phyloP scores from a whole-genome alignment of 1,140 invertebrate species.

The Zaprionus taronus region DNA sequence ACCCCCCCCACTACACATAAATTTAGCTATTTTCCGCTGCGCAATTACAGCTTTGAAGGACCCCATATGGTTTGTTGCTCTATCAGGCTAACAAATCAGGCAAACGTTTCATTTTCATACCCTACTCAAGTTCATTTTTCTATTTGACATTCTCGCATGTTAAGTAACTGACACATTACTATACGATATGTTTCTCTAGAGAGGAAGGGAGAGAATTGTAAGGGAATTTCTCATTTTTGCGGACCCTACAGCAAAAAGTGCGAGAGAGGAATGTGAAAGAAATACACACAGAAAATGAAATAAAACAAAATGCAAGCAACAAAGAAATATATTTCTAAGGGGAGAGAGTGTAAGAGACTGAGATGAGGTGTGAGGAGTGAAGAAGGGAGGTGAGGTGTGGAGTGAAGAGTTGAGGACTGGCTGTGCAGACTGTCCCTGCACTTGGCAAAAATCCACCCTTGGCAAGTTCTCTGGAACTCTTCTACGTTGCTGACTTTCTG shows the following conservation, averaged over 20 bases:
- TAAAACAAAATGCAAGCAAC: constrained; percentile 58
- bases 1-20: not conserved
- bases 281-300: constrained; percentile 31
- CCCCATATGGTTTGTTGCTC: constrained; percentile 18
- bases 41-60: constrained; percentile 7
- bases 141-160: constrained; percentile 47
- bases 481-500: not conserved
- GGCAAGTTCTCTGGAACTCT: constrained; percentile 37
- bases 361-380: constrained; percentile 3
- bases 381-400: constrained; percentile 11
- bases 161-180: constrained; percentile 51
- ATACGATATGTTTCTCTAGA: constrained; percentile 12
- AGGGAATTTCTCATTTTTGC: not conserved
- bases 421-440: constrained; percentile 51
- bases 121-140: constrained; percentile 37
- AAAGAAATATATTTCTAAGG: constrained; percentile 57
- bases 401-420: constrained; percentile 5
- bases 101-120: not conserved
- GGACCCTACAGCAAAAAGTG: constrained; percentile 26
- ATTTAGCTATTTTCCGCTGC: not conserved
- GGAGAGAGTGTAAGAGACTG: not conserved
- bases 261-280: constrained; percentile 18
- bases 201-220: not conserved
- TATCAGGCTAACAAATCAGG: constrained; percentile 16
- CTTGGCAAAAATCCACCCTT: constrained; percentile 74